Evolutionary conservation across 1,140 invertebrate genomes (phyloP).

Genomic region (Zaprionus camerounensis): DNA sequence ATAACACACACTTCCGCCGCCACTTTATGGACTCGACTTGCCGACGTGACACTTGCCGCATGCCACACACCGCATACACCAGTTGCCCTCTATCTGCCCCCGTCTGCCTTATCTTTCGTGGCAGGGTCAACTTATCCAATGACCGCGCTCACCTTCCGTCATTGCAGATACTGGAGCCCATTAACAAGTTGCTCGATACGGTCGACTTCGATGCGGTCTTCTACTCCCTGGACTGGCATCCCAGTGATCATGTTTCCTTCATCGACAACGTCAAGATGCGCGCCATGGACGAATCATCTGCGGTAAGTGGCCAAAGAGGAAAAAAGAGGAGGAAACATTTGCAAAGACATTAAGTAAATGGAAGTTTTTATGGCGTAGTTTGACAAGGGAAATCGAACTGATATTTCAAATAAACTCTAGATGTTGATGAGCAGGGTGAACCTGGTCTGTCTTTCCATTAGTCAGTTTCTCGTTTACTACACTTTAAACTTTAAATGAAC

Average conservation of each 20-base stretch:
- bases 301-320: slow-evolving; percentile 84
- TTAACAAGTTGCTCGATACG: slow-evolving; percentile 94
- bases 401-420: background rate
- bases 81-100: background rate
- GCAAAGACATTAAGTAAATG: background rate
- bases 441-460: no score
- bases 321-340: slow-evolving; percentile 9
- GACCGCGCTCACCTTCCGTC: slow-evolving; percentile 28
- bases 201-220: slow-evolving; percentile 96
- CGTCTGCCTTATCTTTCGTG: slow-evolving; percentile 25
- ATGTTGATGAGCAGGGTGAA: background rate
- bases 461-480: no score
- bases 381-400: background rate
- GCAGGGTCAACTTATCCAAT: slow-evolving; percentile 38
- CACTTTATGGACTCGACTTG: slow-evolving; percentile 66
- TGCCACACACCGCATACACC: slow-evolving; percentile 6
- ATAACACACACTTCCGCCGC: slow-evolving; percentile 79
- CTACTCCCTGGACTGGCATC: slow-evolving; percentile 99
- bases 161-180: slow-evolving; percentile 92
- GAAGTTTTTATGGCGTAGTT: background rate
- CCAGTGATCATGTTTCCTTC: slow-evolving; percentile 97
- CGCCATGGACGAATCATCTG: slow-evolving; percentile 88
- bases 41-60: slow-evolving; percentile 21
- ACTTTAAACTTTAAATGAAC: no score
- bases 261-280: slow-evolving; percentile 93